phyloP scores from a whole-genome alignment of 2,797 vertebrate genomes.

The Distichodus sexfasciatus region DNA sequence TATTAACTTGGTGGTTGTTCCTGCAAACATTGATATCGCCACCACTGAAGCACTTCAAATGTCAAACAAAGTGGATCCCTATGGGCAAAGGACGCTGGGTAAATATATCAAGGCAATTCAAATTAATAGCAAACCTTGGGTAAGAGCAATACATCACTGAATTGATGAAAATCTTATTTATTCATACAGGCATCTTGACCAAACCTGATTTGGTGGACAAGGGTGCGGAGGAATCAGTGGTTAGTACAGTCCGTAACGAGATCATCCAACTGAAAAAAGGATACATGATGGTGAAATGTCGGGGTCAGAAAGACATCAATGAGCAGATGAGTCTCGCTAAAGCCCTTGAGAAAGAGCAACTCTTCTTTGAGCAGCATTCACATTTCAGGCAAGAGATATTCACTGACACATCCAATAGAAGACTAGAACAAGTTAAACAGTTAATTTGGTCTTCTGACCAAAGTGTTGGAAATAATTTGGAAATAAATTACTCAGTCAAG shows the following conservation, averaged over 20 bases:
- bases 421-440: neutral
- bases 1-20: slow-evolving; percentile 78
- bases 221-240: slow-evolving; percentile 63
- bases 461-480: too few species aligned
- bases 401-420: neutral
- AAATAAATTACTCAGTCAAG: too few species aligned
- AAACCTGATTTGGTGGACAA: slow-evolving; percentile 79
- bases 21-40: slow-evolving; percentile 81
- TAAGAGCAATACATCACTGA: neutral
- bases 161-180: neutral
- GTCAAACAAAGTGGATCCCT: slow-evolving; percentile 76
- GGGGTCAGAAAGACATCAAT: slow-evolving; percentile 75
- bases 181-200: slow-evolving; percentile 72
- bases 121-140: neutral
- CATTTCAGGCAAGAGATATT: slow-evolving; percentile 67
- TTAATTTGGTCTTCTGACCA: neutral
- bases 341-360: slow-evolving; percentile 66
- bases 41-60: slow-evolving; percentile 82
- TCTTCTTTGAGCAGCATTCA: slow-evolving; percentile 67
- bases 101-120: neutral
- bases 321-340: slow-evolving; percentile 53
- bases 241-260: slow-evolving; percentile 62
- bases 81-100: slow-evolving; percentile 80
- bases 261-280: slow-evolving; percentile 72
- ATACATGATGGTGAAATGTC: slow-evolving; percentile 80